Conservation (phyloP, 2,888 invertebrate genomes). For the Euplagia quadripunctaria region DNA sequence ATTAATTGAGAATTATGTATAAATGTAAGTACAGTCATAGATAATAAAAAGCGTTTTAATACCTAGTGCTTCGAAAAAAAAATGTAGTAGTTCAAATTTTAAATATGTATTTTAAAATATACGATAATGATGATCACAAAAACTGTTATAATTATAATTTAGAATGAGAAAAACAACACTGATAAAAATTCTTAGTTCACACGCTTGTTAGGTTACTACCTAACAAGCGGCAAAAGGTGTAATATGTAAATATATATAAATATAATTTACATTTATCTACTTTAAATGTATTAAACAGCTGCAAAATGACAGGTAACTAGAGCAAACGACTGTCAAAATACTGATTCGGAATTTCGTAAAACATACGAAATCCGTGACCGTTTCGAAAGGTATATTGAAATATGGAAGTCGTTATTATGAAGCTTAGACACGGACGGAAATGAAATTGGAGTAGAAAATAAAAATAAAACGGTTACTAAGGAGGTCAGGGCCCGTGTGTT, state of each 20-base stretch:
- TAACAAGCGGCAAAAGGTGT: not conserved
- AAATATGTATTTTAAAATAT: too few species aligned
- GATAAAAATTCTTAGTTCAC: not conserved
- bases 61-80: too few species aligned
- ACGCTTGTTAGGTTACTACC: not conserved
- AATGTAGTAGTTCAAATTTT: too few species aligned
- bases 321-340: slow-evolving; percentile 38
- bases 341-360: slow-evolving; percentile 58
- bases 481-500: slow-evolving; percentile 74
- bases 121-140: too few species aligned
- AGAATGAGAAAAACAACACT: too few species aligned
- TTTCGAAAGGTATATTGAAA: slow-evolving; percentile 76
- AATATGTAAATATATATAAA: not conserved
- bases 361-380: slow-evolving; percentile 66
- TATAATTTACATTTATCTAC: not conserved
- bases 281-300: not conserved
- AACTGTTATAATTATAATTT: too few species aligned
- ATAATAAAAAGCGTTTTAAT: too few species aligned
- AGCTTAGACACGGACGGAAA: slow-evolving; percentile 75
- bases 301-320: slow-evolving; percentile 36
- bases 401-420: slow-evolving; percentile 75
- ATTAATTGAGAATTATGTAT: too few species aligned
- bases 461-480: slow-evolving; percentile 68
- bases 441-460: slow-evolving; percentile 81
- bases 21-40: too few species aligned